Evolutionary conservation across 2,113 vertebrate genomes (phyloP), one percentile per base, ranked within the genome.

Genomic region (Psilopsiagon aymara): DNA sequence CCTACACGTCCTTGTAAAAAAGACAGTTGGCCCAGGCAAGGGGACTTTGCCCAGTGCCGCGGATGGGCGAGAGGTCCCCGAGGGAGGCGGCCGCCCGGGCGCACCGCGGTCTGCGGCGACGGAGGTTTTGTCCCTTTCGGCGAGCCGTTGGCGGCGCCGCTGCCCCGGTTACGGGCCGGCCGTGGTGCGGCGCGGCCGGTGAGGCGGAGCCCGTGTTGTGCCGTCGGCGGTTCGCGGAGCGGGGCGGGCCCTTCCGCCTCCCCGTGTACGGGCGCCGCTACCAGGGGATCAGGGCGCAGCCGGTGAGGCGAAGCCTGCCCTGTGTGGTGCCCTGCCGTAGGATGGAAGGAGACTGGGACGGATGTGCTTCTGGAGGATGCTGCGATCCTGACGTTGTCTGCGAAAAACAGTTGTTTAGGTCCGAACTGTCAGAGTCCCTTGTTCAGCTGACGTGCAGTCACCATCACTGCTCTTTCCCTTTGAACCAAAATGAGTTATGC

Each of bases 381-480:
- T 7, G 21, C 8, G 10, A 1, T 4, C 24, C 59, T 2, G 75
- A 16, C 1, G 4, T 87, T 5, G 86, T 98, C 55, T 24, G n/a
- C 29, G 98, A 99, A 62, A 98, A 93, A 19, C 93, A 88, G 51
- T 68, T 92, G 88, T 75, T 98, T 14, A 88, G 66, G n/a, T 97
- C 97, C 71, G 70, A 75, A 8, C 59, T 86, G 63, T 60, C 97
- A 0, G 92, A 96, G 9, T 97, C 97, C 3, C 98, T 98, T 1
- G 93, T 97, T 28, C 99, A 98, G 94, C 97, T 99, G 7, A 98
- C 98, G 3, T 99, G 98, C 63, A 92, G 97, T 29, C 46, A 41
- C 9, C 92, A 37, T 3, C 94, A 93, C 64, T 98, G 97, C 55
- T 98, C 98, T 13, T 97, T 99, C 60, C 98, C 99, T 5, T 25